These are phyloP conservation scores for Paramormyrops hopkinsi DNA, from an alignment of 2,797 vertebrate species.

Conservation along the genomic window DNA sequence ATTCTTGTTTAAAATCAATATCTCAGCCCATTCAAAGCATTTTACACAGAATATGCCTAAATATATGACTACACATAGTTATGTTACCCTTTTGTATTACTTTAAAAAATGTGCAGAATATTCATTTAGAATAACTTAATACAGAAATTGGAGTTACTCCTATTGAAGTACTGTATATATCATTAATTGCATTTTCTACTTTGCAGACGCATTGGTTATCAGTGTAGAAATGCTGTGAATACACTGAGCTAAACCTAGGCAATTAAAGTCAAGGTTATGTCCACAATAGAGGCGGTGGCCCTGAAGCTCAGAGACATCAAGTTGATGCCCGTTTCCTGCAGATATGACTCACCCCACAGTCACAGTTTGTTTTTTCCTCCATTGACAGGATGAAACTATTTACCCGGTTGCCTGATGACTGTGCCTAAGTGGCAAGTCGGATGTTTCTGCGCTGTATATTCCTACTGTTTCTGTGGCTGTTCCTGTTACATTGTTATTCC, in stretches of 20 bases:
- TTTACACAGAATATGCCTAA: background rate
- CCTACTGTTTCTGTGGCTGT: background rate
- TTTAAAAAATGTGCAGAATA: background rate
- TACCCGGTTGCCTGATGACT: background rate
- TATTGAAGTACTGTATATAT: background rate
- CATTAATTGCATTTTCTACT: background rate
- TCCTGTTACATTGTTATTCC: background rate
- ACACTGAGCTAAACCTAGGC: background rate
- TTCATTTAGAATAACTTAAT: background rate
- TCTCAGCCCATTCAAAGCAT: background rate
- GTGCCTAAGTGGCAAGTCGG: background rate
- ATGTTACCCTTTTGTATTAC: background rate
- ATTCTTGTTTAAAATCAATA: background rate
- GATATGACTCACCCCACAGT: background rate
- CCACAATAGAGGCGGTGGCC: background rate
- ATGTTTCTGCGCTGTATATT: background rate
- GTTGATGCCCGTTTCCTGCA: background rate
- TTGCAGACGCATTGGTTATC: background rate
- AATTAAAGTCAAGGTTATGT: background rate
- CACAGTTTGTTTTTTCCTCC: background rate
- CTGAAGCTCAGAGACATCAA: background rate
- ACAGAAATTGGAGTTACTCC: background rate
- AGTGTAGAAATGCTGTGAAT: background rate
- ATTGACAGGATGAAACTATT: background rate
- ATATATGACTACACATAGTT: background rate